Evolutionary conservation across 2,113 vertebrate genomes (phyloP), one percentile per base, ranked within the genome.

Genomic region (Urocolius indicus): DNA sequence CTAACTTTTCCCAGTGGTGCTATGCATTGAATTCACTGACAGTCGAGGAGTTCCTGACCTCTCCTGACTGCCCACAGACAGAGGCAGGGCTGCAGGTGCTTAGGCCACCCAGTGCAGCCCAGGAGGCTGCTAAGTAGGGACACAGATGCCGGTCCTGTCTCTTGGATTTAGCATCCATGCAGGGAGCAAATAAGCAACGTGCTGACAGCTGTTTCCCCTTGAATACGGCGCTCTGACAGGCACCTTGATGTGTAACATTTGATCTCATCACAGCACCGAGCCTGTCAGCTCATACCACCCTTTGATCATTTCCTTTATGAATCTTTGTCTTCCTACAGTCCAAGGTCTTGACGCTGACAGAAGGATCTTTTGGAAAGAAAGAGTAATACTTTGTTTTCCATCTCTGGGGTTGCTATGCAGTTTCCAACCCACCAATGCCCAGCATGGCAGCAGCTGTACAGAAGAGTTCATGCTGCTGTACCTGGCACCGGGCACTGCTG

Each of bases 121-220:
- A 11, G 32, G 34, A 32, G 4, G 49, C 38, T n/a, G 57, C 58
- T 24, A 36, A 24, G 19, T 22, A 32, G 19, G 26, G 13, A 32
- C 1, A 10, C 0, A 4, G 58, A 1, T 24, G 20, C 77, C 0
- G 1, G 12, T 41, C 21, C 38, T 58, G 75, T 46, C 6, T 0
- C 49, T 46, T 5, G 4, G 21, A 20, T 67, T 81, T 30, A 24
- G 19, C 52, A 43, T 52, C 48, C 1, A 0, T 5, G 62, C 0
- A 3, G 72, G 23, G 13, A 81, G 54, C 85, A 62, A 46, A 32
- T 52, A 13, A 46, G 76, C 21, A 0, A 3, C 0, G 6, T 46
- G 55, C 23, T 63, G 66, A 19, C 86, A 74, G 86, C 54, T 62
- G 61, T 9, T 73, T 26, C 16, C 51, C 61, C 55, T 24, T 18